Conservation (phyloP, 2,888 invertebrate genomes). For the Cephus sareptanus region DNA sequence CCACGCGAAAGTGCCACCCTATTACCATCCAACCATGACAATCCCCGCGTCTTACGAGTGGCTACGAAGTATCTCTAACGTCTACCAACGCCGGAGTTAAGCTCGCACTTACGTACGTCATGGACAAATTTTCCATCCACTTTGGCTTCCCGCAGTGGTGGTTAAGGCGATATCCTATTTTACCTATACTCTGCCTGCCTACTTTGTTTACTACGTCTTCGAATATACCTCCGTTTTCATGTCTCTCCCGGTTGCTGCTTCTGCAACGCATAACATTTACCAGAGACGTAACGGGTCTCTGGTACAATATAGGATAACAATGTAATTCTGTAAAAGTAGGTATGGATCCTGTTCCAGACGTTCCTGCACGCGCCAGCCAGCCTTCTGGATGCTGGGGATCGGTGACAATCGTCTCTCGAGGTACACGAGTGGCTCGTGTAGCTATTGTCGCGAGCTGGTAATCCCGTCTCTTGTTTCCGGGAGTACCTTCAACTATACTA, state of each 20-base stretch:
- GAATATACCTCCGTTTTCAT: neutral
- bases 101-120: neutral
- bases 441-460: conserved; percentile 32
- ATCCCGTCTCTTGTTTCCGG: conserved; percentile 28
- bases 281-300: neutral
- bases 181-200: neutral
- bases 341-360: neutral
- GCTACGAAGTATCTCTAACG: neutral
- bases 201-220: neutral
- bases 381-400: neutral
- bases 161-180: neutral
- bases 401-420: neutral
- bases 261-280: neutral
- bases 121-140: neutral
- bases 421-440: conserved; percentile 5
- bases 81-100: neutral
- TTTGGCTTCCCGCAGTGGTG: neutral
- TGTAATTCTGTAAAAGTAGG: neutral
- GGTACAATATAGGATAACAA: neutral
- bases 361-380: neutral
- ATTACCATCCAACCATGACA: conserved; percentile 7
- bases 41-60: neutral
- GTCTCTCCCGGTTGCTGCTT: neutral
- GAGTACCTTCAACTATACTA: neutral
- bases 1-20: neutral